Conservation (phyloP, 2,888 invertebrate species). For the Athalia cordata region DNA sequence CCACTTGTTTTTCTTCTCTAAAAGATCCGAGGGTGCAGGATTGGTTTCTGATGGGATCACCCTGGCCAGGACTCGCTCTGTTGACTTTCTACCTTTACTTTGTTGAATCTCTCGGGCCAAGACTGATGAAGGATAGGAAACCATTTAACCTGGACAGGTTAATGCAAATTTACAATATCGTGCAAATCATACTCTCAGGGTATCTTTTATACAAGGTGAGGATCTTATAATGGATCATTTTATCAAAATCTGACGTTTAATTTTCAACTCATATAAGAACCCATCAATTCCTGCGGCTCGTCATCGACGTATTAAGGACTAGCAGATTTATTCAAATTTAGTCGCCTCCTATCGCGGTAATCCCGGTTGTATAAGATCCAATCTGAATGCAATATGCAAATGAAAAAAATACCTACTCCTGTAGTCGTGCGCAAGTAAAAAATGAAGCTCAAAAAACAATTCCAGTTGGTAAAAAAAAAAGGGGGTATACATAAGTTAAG, state of each 20-base stretch:
- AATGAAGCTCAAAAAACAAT: too few species aligned
- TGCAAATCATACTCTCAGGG: slow-evolving; percentile 79
- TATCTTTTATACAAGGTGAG: slow-evolving; percentile 77
- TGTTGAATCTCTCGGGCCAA: slow-evolving; percentile 83
- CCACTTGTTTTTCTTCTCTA: slow-evolving; percentile 55
- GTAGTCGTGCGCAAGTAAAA: too few species aligned
- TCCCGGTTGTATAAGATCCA: too few species aligned
- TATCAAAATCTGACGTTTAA: not conserved
- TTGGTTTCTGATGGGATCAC: slow-evolving; percentile 81
- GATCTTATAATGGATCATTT: slow-evolving; percentile 41
- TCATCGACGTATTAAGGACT: too few species aligned
- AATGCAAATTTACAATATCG: slow-evolving; percentile 81
- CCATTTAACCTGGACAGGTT: slow-evolving; percentile 80
- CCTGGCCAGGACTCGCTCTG: slow-evolving; percentile 77
- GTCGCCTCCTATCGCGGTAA: too few species aligned
- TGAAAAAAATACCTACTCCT: too few species aligned
- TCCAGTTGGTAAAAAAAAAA: too few species aligned
- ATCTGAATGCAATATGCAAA: too few species aligned
- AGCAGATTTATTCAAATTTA: too few species aligned
- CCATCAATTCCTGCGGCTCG: too few species aligned
- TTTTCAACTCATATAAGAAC: not conserved
- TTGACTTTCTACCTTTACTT: slow-evolving; percentile 82
- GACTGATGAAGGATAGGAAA: slow-evolving; percentile 80
- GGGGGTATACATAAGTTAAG: too few species aligned
- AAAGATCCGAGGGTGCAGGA: slow-evolving; percentile 80